These are phyloP conservation scores for Epinephelus awoara DNA, from an alignment of 2,797 vertebrate species.

Conservation along the genomic window DNA sequence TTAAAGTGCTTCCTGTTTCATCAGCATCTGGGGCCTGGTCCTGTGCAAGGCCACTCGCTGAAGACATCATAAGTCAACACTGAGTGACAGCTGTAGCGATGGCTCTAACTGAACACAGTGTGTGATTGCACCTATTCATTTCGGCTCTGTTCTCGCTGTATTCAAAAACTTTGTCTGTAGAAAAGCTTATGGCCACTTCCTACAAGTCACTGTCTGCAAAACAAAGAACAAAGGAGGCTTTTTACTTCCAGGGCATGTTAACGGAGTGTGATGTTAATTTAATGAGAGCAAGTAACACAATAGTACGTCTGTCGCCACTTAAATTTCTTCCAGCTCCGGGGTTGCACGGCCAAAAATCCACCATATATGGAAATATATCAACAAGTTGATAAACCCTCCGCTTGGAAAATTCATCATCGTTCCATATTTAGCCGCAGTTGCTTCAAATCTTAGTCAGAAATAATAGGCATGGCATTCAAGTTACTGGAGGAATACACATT, in stretches of 20 bases:
- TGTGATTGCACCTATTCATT: constrained; percentile 11
- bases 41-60: constrained; percentile 31
- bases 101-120: constrained; percentile 31
- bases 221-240: no score
- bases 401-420: not conserved
- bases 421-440: not conserved
- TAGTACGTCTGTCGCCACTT: constrained; percentile 5
- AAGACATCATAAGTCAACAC: constrained; percentile 49
- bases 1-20: constrained; percentile 15
- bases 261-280: no score
- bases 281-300: no score
- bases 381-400: constrained; percentile 19
- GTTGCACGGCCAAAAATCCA: constrained; percentile 13
- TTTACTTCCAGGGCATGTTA: no score
- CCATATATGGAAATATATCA: not conserved
- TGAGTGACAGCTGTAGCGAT: constrained; percentile 40
- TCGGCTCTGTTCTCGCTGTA: constrained; percentile 12
- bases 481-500: no score
- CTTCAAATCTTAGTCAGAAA: constrained; percentile 9
- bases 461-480: not conserved
- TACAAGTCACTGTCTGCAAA: no score
- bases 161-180: constrained; percentile 33
- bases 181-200: constrained; percentile 15
- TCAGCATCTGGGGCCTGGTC: constrained; percentile 23
- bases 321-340: constrained; percentile 27